Evolutionary conservation across 1,140 invertebrate species (phyloP).

Genomic region (Calosoma granatense): DNA sequence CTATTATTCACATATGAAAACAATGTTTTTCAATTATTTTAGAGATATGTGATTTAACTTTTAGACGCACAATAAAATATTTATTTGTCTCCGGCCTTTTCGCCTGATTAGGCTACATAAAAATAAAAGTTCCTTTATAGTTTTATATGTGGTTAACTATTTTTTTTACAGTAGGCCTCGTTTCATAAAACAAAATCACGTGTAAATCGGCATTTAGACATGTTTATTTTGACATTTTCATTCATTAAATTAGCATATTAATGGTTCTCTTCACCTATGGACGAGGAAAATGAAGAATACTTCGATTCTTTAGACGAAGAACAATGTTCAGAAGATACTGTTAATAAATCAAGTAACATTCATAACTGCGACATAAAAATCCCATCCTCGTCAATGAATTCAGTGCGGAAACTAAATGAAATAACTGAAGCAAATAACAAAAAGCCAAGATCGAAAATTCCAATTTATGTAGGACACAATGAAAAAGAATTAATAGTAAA

Average conservation of each 20-base stretch:
- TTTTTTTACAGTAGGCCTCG: too few relatives aligned
- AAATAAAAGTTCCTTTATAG: too few relatives aligned
- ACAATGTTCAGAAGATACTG: background rate
- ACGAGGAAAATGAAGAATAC: conserved; percentile 15
- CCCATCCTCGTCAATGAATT: background rate
- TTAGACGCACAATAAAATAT: too few relatives aligned
- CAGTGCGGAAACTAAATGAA: conserved; percentile 10
- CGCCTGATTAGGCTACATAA: too few relatives aligned
- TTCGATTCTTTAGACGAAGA: conserved; percentile 22
- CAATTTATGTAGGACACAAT: background rate
- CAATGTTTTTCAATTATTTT: too few relatives aligned
- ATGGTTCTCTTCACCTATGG: background rate
- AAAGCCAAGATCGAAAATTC: conserved; percentile 14
- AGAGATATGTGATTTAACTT: too few relatives aligned
- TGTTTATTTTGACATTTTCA: background rate
- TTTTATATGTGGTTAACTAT: too few relatives aligned
- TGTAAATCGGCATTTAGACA: too few relatives aligned
- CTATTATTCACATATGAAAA: too few relatives aligned
- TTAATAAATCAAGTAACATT: background rate
- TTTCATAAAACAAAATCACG: too few relatives aligned
- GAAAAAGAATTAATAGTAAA: background rate
- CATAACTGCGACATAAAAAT: background rate
- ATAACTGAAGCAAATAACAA: conserved; percentile 11
- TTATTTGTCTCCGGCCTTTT: too few relatives aligned
- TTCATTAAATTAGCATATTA: background rate